Evolutionary conservation across 2,113 vertebrate genomes (phyloP), one percentile per base, ranked within the genome.

Genomic region (Phyllopteryx taeniolatus): DNA sequence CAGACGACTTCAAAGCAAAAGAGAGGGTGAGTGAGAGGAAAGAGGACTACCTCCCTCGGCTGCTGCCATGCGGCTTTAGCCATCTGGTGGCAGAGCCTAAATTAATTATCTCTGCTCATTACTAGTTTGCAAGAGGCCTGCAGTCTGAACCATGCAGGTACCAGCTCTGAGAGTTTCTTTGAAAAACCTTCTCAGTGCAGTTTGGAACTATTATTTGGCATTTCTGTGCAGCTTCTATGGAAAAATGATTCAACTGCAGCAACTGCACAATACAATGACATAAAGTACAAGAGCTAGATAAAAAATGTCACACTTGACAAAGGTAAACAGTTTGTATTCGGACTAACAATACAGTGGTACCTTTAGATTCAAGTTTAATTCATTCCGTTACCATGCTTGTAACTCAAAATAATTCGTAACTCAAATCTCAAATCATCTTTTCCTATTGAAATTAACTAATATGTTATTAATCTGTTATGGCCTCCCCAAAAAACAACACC

Each of bases 71-170:
- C 89, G 89, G 91, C 83, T 92, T 92, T 83, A 90, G 91, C 92
- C 92, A 93, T 93, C 92, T 93, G 92, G 91, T 93, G 90, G 90
- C 87, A 90, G 86, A 87, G 86, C 85, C 86, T 89, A 93, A 92
- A 92, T 93, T 91, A 93, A 93, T 93, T 92, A 93, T 90, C 90
- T 93, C 83, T 85, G 88, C 89, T 92, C 87, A 91, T 90, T 91
- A 90, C 81, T 86, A 90, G 86, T 90, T 90, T 89, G 85, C 82
- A 85, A 88, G 86, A 86, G 84, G 84, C 86, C 82, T 87, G 80
- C 81, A 90, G 82, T 87, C 74, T 80, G 84, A 90, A 91, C 76
- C 87, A 88, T 82, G 89, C 83, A 89, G 82, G 88, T 80, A 87
- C 79, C 82, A 82, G 79, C 80, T 82, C 74, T 61, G 27, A 15